phyloP scores from a whole-genome alignment of 1,140 invertebrate genomes.

The Drosophila sproati region DNA sequence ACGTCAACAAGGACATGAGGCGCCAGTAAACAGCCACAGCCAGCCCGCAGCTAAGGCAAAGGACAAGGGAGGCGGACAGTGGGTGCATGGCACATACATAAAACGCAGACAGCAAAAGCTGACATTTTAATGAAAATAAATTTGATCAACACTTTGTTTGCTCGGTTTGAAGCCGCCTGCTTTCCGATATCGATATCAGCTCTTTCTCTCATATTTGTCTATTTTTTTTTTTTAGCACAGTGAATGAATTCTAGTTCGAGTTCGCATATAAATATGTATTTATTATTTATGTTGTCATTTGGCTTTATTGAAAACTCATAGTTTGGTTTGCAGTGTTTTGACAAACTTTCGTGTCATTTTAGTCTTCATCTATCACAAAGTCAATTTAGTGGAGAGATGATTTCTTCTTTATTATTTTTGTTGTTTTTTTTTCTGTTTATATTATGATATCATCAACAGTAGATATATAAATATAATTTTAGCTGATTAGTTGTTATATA shows the following conservation, averaged over 20 bases:
- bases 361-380: no score
- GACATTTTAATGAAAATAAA: conserved; percentile 75
- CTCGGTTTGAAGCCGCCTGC: conserved; percentile 25
- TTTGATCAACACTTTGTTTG: conserved; percentile 71
- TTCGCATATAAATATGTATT: conserved; percentile 30
- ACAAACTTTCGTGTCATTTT: no score
- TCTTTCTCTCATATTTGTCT: conserved; percentile 4
- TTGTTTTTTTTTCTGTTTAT: no score
- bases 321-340: no score
- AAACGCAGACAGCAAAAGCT: conserved; percentile 42
- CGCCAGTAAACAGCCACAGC: conserved; percentile 23
- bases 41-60: conserved; percentile 2
- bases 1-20: conserved; percentile 61
- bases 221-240: conserved; percentile 7
- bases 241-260: neutral
- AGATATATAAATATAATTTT: no score
- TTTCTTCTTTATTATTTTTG: no score
- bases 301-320: neutral
- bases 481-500: no score
- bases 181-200: conserved; percentile 26
- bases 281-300: neutral
- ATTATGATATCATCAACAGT: no score
- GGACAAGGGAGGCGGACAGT: neutral
- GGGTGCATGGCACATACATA: neutral
- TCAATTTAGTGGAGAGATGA: no score